These are phyloP conservation scores for Hyperoodon ampullatus DNA, from an alignment of 2,113 vertebrate species.

Conservation along the genomic window DNA sequence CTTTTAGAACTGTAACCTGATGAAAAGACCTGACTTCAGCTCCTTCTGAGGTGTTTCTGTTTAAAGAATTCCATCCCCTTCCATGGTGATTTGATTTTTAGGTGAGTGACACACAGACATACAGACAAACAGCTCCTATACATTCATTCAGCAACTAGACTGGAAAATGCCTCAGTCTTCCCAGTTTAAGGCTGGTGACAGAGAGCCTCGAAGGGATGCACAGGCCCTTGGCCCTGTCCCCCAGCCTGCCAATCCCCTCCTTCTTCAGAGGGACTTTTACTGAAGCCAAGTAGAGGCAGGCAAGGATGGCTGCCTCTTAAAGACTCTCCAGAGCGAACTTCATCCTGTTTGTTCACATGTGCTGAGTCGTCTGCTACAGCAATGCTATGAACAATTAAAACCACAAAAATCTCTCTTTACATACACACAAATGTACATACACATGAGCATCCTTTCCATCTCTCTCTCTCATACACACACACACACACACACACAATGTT, in stretches of 20 bases:
- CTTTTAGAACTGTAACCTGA: constrained; percentile 16
- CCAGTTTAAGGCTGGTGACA: constrained; percentile 4
- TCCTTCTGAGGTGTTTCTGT: not conserved
- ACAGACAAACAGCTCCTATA: not conserved
- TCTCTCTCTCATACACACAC: not conserved
- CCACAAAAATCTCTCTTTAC: not conserved
- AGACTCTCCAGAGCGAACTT: not conserved
- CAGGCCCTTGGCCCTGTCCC: not conserved
- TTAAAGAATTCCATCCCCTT: constrained; percentile 23
- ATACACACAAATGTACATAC: not conserved
- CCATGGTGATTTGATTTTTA: not conserved
- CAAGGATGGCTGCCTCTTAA: not conserved
- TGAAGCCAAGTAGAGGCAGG: not conserved
- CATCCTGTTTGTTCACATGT: constrained; percentile 50
- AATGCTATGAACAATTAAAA: constrained; percentile 41
- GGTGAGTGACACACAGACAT: not conserved
- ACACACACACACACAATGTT: not conserved
- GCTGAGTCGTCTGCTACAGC: constrained; percentile 54
- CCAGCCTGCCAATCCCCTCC: not conserved
- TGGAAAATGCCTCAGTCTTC: constrained; percentile 13
- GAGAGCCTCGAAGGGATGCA: constrained; percentile 15
- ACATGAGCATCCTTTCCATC: not conserved
- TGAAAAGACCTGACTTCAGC: not conserved
- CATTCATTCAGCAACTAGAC: constrained; percentile 38
- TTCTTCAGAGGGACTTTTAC: not conserved